Evolutionary conservation across 2,888 invertebrate species (phyloP), one percentile per base, ranked within the genome.

Genomic region (Leptinotarsa tumamoca): DNA sequence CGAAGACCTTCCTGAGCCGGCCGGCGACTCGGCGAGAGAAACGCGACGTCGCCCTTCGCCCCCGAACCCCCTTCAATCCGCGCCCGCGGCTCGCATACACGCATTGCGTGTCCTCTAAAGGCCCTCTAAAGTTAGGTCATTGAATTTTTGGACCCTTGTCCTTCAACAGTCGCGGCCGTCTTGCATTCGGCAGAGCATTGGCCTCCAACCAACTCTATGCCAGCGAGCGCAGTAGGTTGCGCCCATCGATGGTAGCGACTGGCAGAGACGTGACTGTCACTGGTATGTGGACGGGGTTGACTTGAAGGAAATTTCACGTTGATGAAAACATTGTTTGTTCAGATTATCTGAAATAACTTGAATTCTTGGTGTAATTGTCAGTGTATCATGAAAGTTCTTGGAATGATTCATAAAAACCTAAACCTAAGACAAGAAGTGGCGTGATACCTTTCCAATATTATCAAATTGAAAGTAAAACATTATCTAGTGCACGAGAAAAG

Each of bases 81-180:
- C 77, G 69, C 70, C 76, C 79, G 72, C 80, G 79, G 76, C 78
- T 81, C 84, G 81, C 84, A 84, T 85, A 84, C 85, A 86, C 85
- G 86, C 86, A 85, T 84, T 85, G 87, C 87, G 85, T 89, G 89
- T 87, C 89, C 89, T 89, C 88, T 87, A 88, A 88, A 88, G 86
- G 87, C 87, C 89, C 89, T 89, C 89, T 87, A 88, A 86, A 87
- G 87, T 86, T 89, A 87, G 89, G 89, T 89, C 89, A 89, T 89
- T 89, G 89, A 89, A 89, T 89, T 87, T 83, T 86, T 88, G 85
- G 88, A 88, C 88, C 88, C 87, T 88, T 88, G 88, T 88, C 88
- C 88, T 88, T 88, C 87, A 84, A 82, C 84, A 82, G 84, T 84
- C 85, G 85, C 86, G 86, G 84, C 84, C 84, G 85, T 51, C 63